Base-by-base conservation (phyloP, 2,113 vertebrate genomes). In the Nesogale talazaci region DNA sequence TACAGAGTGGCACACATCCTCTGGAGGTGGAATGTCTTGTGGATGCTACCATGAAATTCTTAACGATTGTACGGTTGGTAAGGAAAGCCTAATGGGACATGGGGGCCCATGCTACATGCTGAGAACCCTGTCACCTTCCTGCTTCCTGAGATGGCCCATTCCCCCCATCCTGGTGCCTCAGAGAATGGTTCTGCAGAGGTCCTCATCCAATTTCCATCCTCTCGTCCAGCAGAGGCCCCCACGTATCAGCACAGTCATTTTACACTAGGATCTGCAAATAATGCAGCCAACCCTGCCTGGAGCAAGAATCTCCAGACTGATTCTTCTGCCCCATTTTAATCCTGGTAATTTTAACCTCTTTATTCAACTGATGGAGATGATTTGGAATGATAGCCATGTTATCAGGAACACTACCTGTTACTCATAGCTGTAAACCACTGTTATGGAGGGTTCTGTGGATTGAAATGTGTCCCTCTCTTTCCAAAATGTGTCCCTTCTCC, bases 61-160 rank as follows among this genome's bases (percentile, higher is more conserved):
- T 88, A 76, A 40, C 7, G 27, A 92, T 15, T 56, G 36, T 88
- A 34, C 36, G 38, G 72, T 82, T 38, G 27, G 36, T 69, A 6
- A 23, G 23, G 40, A 36, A 79, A 20, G 31, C 63, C 29, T 1
- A 34, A 23, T 4, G 57, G 25, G 65, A 59, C n/a, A 23, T 12
- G 0, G 3, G 17, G 42, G 22, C 23, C 19, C 9, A 29, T 0
- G 1, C 0, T 20, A 65, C 38, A 46, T 22, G 27, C 36, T 74
- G 17, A 19, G 15, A 92, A 29, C 29, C 17, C 78, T 38, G n/a
- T 9, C 29, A n/a, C 8, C 42, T 15, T 12, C 1, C 3, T 5
- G 2, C 1, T 46, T 8, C 57, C 61, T 27, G 20, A 93, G 40
- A 22, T 36, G 23, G 3, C 25, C 31, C 14, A 59, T 31, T 27